Evolutionary conservation across 1,140 invertebrate species (phyloP), one percentile per base, ranked within the genome.

Genomic region (Psix sp.): DNA sequence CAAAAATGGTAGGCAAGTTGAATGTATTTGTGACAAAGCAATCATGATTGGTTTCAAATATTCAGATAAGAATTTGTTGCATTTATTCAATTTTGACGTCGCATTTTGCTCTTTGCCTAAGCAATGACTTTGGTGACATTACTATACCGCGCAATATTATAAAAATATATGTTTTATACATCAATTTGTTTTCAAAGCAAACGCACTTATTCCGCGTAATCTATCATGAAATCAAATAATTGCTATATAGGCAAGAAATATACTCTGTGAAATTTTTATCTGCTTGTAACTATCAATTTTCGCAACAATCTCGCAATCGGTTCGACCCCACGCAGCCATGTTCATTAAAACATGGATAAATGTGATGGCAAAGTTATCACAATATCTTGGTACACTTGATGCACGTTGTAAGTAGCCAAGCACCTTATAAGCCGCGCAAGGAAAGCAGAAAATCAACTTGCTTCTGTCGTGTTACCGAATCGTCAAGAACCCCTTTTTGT

Each of bases 401-500:
- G 24, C 20, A 9, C 29, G 15, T 35, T 16, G 42, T 31, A 66
- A 38, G 36, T 67, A 45, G 6, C 42, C 36, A 20, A 10, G 10
- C 43, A 26, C 49, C 63, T 67, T 57, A 56, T 51, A 46, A 42
- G 15, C 51, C 51, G 29, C 13, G n/a, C 42, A 67, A 42, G 51
- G 51, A 67, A 67, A 49, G 63, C 33, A 48, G 43, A 48, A 54
- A 63, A 52, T 51, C 63, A 43, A 51, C 54, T 21, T 38, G 38
- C 42, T 9, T 40, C n/a, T 56, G 43, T 16, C 62, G 43, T 49
- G 31, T 57, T 68, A 59, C 65, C 29, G 65, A 59, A 51, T 59
- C 36, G 39, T 45, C 46, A 39, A 38, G 48, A 54, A 46, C 54
- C 66, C 48, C 54, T 46, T 70, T 62, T 70, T 56, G 49, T 56